Base-by-base conservation (phyloP, 2,113 vertebrate genomes). In the Catharus fuscescens region DNA sequence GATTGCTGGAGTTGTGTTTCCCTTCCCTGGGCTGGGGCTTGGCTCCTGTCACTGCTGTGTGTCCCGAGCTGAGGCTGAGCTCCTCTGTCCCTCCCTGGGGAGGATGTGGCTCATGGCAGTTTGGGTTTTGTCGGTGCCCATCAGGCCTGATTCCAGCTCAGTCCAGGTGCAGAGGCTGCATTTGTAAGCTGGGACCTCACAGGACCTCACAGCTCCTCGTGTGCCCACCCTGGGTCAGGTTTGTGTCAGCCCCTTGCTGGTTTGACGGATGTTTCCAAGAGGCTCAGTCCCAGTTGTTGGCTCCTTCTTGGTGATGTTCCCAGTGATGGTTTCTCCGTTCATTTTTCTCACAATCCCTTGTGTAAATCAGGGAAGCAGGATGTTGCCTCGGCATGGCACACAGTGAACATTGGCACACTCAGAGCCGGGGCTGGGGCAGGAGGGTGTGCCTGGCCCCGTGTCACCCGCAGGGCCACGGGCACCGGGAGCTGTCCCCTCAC, bases 351-450 rank as follows among this genome's bases (percentile, higher is more conserved):
- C 60, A 31, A 96, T 95, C 96, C 95, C 97, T 97, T 96, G 96
- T 34, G 36, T 95, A 94, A 96, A 96, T 97, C 96, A 96, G 95
- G 95, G 96, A 97, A 96, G 90, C 95, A 92, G 97, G 97, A 96
- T 97, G 97, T 97, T 94, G 67, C 93, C 78, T 92, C 70, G 64
- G 88, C 94, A 52, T 34, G 93, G 38, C 94, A 94, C 93, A 89
- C 69, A 60, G 94, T 74, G 91, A 94, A 19, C 86, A 14, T 88
- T 94, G 91, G 92, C 92, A 52, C 53, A 9, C 73, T 70, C 23
- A 0, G 95, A 81, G 96, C 87, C 1, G 28, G 93, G 91, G 88
- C 62, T 5, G 44, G 69, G 76, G 67, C 86, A 29, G 95, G 61
- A 29, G 28, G 44, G 4, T 1, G 21, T 34, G 77, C 16, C 77